Conservation (phyloP, 2,888 invertebrate species). For the Graphium colonna region DNA sequence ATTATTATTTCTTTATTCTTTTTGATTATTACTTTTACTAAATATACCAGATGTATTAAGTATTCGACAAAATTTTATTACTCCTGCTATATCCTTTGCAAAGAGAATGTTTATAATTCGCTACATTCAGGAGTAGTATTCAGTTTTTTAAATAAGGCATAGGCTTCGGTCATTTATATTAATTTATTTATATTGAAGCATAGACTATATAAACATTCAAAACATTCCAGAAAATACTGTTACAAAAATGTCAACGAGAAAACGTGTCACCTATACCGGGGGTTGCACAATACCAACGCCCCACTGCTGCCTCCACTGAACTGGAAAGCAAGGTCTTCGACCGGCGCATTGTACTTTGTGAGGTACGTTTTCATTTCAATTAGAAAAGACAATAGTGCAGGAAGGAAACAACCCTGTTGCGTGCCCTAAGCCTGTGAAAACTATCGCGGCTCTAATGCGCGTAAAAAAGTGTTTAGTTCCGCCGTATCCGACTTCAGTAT, state of each 20-base stretch:
- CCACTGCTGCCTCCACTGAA: constrained; percentile 69
- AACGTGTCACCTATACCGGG: constrained; percentile 61
- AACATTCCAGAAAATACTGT: constrained; percentile 17
- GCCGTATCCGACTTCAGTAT: constrained; percentile 68
- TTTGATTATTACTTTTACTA: too few species aligned
- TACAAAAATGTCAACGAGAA: constrained; percentile 40
- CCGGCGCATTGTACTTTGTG: constrained; percentile 66
- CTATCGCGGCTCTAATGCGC: constrained; percentile 54
- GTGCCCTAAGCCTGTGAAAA: constrained; percentile 58
- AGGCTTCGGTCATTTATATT: too few species aligned
- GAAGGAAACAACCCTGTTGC: constrained; percentile 71
- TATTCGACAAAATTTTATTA: too few species aligned
- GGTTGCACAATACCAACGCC: constrained; percentile 64
- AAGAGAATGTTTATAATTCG: too few species aligned
- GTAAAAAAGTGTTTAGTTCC: constrained; percentile 62
- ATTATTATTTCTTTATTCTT: too few species aligned
- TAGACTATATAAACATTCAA: too few species aligned
- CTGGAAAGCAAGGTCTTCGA: constrained; percentile 78
- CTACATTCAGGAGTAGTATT: too few species aligned
- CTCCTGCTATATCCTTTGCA: too few species aligned
- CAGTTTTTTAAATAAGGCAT: too few species aligned
- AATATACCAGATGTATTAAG: too few species aligned
- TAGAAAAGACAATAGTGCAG: constrained; percentile 77
- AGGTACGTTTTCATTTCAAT: constrained; percentile 68
- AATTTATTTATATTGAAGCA: too few species aligned